Evolutionary conservation across 2,113 vertebrate species (phyloP).

Genomic region (Pterocles gutturalis): DNA sequence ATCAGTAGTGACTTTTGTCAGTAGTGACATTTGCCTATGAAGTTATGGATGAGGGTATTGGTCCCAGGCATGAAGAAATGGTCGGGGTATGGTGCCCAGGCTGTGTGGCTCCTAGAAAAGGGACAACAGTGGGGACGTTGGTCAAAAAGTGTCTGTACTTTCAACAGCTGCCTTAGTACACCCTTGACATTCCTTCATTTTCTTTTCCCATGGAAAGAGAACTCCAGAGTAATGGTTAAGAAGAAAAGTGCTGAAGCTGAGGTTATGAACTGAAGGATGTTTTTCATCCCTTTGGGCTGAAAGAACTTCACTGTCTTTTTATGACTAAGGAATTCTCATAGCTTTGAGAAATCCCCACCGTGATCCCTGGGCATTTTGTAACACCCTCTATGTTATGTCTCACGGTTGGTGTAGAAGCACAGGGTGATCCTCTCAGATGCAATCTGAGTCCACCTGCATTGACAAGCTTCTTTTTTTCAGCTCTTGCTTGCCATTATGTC

Average conservation of each 20-base stretch:
- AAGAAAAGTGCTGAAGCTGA: background rate
- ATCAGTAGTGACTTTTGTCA: background rate
- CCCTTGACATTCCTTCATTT: background rate
- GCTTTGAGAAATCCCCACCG: background rate
- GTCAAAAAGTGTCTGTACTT: background rate
- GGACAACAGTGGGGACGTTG: accelerated
- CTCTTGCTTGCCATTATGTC: background rate
- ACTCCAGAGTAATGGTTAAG: background rate
- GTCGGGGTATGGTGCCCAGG: background rate
- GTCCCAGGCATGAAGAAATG: background rate
- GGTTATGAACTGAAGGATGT: background rate
- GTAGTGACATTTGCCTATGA: background rate
- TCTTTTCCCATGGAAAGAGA: background rate
- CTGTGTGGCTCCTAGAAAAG: background rate
- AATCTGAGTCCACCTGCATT: background rate
- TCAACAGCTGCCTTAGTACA: background rate
- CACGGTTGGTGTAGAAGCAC: background rate
- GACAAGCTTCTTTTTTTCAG: background rate
- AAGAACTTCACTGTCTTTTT: background rate
- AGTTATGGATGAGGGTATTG: background rate
- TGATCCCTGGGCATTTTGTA: background rate
- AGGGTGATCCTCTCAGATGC: accelerated
- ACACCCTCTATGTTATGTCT: background rate
- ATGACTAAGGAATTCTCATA: background rate
- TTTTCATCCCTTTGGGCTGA: background rate